Evolutionary conservation across 37 sponge, comb jelly and placozoan species (phyloP).

Genomic region (Spongilla lacustris): DNA sequence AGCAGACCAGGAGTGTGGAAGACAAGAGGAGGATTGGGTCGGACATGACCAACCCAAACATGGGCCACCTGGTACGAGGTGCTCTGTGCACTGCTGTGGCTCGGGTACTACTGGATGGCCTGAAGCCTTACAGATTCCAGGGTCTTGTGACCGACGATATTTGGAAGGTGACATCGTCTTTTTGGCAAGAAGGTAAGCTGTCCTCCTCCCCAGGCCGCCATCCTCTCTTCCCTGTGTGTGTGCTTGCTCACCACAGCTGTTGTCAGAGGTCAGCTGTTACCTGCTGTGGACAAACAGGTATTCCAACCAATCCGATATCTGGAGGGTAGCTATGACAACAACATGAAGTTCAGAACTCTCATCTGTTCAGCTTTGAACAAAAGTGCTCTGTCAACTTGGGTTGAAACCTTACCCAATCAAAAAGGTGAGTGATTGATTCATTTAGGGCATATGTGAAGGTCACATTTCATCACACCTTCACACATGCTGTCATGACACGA

Average conservation of each 20-base stretch:
- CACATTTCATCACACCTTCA: background rate
- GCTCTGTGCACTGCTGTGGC: conserved; percentile 67
- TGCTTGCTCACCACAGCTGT: conserved; percentile 1
- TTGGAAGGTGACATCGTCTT: conserved; percentile 74
- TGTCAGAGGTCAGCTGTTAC: background rate
- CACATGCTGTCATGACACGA: no score
- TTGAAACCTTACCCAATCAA: conserved; percentile 45
- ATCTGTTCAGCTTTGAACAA: conserved; percentile 51
- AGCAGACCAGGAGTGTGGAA: background rate
- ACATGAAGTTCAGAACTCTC: conserved; percentile 76
- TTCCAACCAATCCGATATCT: conserved; percentile 46
- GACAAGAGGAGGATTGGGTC: conserved; percentile 60
- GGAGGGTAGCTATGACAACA: conserved; percentile 39
- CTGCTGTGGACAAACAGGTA: conserved; percentile 36
- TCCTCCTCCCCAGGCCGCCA: background rate
- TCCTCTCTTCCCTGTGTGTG: background rate
- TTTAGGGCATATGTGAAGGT: background rate
- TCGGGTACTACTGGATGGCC: conserved; percentile 67
- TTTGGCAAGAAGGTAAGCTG: conserved; percentile 65
- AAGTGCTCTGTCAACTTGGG: conserved; percentile 40
- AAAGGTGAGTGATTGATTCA: conserved; percentile 27
- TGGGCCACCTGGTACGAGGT: conserved; percentile 75
- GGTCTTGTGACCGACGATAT: conserved; percentile 64
- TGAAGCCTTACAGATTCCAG: conserved; percentile 59
- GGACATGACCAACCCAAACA: conserved; percentile 57